These are phyloP conservation scores for Mellivora capensis DNA, from an alignment of 2,113 vertebrate species.

Conservation along the genomic window DNA sequence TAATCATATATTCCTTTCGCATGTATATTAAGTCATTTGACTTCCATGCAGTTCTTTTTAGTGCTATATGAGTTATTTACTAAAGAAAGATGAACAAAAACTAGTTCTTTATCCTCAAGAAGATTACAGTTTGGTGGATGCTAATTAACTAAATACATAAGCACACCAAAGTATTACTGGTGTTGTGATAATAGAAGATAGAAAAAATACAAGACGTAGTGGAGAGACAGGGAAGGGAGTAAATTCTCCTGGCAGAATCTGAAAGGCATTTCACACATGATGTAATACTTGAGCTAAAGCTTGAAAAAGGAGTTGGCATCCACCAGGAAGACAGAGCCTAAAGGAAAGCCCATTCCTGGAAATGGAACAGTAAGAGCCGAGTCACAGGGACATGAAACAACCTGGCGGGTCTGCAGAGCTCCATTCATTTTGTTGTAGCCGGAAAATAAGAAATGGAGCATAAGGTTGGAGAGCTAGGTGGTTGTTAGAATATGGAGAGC, in stretches of 20 bases:
- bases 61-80: not conserved
- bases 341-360: not conserved
- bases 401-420: not conserved
- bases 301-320: not conserved
- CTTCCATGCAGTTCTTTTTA: not conserved
- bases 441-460: not conserved
- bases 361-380: not conserved
- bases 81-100: not conserved
- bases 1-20: not conserved
- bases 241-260: not conserved
- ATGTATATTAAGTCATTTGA: not conserved
- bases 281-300: not conserved
- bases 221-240: not conserved
- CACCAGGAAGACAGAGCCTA: not conserved
- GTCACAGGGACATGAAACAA: not conserved
- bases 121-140: not conserved
- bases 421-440: not conserved
- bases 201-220: too few species aligned
- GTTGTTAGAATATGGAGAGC: not conserved
- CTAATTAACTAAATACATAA: not conserved
- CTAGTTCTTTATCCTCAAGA: not conserved
- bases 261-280: not conserved
- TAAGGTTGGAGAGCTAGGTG: not conserved
- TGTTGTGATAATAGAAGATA: not conserved
- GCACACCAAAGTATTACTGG: not conserved